Evolutionary conservation across 2,797 vertebrate genomes (phyloP), one percentile per base, ranked within the genome.

Genomic region (Sebastolobus alascanus): DNA sequence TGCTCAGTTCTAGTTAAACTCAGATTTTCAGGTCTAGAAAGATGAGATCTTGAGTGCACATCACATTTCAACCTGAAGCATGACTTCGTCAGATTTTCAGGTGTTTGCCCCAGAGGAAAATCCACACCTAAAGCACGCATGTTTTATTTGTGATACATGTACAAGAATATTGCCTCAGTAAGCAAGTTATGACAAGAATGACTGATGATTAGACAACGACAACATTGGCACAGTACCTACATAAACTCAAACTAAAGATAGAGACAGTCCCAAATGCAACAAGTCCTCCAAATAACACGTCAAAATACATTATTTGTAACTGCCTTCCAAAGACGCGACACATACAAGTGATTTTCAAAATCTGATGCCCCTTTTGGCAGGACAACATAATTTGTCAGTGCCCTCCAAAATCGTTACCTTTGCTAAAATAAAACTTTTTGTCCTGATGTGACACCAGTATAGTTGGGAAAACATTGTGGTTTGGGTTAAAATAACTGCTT

Each of bases 201-300:
- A 56, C 25, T 54, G 29, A 27, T n/a, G 12, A 81, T 73, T 59
- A 78, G 37, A 67, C 11, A 37, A 64, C 5, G 5, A 18, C 64
- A 72, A 56, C 46, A 75, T 40, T 1, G 11, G 16, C 52, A 54
- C n/a, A 27, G 7, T 56, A 65, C 10, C 38, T 16, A 40, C 10
- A 77, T 9, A 46, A 61, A 29, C 20, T 43, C 55, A 33, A 64
- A 59, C 40, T 58, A 46, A 40, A 10, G 18, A 56, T 4, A 22
- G 29, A 59, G 54, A 71, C 18, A 14, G 5, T 2, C 2, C n/a
- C 60, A 66, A 71, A 63, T 52, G 25, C 25, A 61, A 79, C 60
- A 64, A 52, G 22, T 40, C 27, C 27, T 68, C 9, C 7, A 11
- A 68, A 59, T 25, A 68, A 59, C 35, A 35, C 14, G 1, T 58